phyloP scores from a whole-genome alignment of 2,888 invertebrate species.

The Elegia similella region DNA sequence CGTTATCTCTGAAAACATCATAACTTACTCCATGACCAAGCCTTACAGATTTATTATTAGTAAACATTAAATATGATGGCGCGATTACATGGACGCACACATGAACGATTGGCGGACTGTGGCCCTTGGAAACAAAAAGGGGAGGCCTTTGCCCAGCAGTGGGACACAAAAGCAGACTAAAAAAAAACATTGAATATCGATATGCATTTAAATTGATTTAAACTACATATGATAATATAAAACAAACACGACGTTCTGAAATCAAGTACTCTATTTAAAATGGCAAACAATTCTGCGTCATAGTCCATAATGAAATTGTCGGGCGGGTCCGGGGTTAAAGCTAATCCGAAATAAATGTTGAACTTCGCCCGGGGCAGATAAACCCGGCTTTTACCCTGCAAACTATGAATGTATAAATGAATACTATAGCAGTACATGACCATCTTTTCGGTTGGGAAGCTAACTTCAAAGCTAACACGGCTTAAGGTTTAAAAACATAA shows the following conservation, averaged over 20 bases:
- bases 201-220: too few relatives aligned
- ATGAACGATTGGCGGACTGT: too few relatives aligned
- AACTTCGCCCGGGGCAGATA: conserved; percentile 13
- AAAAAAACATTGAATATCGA: too few relatives aligned
- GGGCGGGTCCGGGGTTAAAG: conserved; percentile 1
- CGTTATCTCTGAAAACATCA: too few relatives aligned
- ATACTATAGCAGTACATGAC: background rate
- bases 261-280: background rate
- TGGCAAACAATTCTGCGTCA: background rate
- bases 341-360: conserved; percentile 17
- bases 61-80: too few relatives aligned
- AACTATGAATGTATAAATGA: conserved; percentile 10
- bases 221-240: background rate
- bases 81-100: too few relatives aligned
- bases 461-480: background rate
- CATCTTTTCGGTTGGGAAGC: background rate
- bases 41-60: too few relatives aligned
- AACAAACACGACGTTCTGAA: background rate
- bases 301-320: conserved; percentile 9
- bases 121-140: too few relatives aligned
- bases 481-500: too few relatives aligned
- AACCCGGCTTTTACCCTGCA: conserved; percentile 11
- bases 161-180: too few relatives aligned
- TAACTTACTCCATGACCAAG: too few relatives aligned
- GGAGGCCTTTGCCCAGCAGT: too few relatives aligned